Conservation (phyloP, 2,113 vertebrate genomes). For the Corythoichthys intestinalis region DNA sequence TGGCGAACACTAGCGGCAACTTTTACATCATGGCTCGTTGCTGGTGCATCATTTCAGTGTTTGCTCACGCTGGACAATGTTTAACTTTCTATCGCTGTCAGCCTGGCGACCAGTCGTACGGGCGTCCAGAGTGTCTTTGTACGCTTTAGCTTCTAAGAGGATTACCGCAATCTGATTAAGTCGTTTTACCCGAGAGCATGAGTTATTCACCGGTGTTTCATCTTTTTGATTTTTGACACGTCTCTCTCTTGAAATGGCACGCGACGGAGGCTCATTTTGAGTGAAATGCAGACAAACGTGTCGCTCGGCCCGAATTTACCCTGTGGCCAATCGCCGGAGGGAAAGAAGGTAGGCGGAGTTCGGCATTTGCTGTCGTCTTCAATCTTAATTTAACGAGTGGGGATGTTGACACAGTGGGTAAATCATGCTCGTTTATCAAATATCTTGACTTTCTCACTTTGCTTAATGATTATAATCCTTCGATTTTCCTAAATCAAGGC, state of each 20-base stretch:
- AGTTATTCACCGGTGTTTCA: conserved; percentile 20
- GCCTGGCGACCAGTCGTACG: conserved; percentile 32
- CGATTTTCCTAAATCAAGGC: neutral
- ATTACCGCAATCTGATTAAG: conserved; percentile 69
- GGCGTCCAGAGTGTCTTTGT: conserved; percentile 40
- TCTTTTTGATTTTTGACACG: conserved; percentile 44
- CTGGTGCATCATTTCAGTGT: conserved; percentile 19
- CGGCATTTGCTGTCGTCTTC: neutral
- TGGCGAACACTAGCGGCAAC: too few species aligned
- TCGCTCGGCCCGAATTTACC: conserved; percentile 42
- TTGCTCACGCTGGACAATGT: conserved; percentile 52
- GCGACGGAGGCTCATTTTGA: conserved; percentile 1
- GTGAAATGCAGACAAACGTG: conserved; percentile 35
- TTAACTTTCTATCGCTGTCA: conserved; percentile 31
- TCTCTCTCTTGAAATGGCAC: neutral
- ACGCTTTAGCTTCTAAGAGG: conserved; percentile 60
- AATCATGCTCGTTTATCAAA: neutral
- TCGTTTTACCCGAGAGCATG: conserved; percentile 39
- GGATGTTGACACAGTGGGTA: neutral
- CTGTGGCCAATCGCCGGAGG: conserved; percentile 23
- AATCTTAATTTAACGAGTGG: neutral
- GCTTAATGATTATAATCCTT: neutral
- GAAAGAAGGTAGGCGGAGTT: conserved; percentile 55
- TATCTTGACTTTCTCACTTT: neutral
- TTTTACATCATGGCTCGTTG: too few species aligned